Percentiles rank a stretch among this genome's conserved stretches.
These are phyloP conservation scores for Lepidochitona cinerea DNA, from an alignment of 2,888 invertebrate species.

Conservation along the genomic window DNA sequence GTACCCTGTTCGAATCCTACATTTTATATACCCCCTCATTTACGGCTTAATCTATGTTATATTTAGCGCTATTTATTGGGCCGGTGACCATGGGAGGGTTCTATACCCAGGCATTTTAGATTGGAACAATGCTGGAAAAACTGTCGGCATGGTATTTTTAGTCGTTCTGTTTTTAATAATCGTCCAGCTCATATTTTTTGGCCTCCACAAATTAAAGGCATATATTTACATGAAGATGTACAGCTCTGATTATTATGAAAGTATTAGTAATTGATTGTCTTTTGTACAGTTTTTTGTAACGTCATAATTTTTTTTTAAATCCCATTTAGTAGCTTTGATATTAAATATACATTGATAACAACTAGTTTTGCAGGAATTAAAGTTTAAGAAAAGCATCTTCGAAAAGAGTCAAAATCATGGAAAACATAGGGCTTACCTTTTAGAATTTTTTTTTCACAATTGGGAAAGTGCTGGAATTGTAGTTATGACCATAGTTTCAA, in stretches of 20 bases:
- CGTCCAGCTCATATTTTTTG: conserved; percentile 46
- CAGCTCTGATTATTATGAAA: neutral
- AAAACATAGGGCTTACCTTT: too few relatives aligned
- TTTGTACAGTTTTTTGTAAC: too few relatives aligned
- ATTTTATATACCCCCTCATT: conserved; percentile 48
- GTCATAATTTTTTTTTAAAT: too few relatives aligned
- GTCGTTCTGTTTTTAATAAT: conserved; percentile 47
- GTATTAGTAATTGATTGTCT: neutral
- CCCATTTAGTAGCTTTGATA: too few relatives aligned
- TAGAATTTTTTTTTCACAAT: too few relatives aligned
- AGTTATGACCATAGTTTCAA: too few relatives aligned
- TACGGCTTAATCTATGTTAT: conserved; percentile 54
- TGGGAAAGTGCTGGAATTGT: too few relatives aligned
- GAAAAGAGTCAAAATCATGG: too few relatives aligned
- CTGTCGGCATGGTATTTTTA: conserved; percentile 39
- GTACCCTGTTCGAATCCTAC: conserved; percentile 54
- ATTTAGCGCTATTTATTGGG: conserved; percentile 60
- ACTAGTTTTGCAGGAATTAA: too few relatives aligned
- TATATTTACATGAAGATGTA: conserved; percentile 8
- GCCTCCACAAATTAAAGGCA: conserved; percentile 44
- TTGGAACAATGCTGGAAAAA: conserved; percentile 54
- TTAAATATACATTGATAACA: too few relatives aligned
- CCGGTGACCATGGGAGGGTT: conserved; percentile 48
- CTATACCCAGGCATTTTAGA: conserved; percentile 62
- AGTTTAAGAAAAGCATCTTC: too few relatives aligned